Base-by-base conservation (phyloP, 1,140 invertebrate genomes). In the Zaprionus gabonicus region DNA sequence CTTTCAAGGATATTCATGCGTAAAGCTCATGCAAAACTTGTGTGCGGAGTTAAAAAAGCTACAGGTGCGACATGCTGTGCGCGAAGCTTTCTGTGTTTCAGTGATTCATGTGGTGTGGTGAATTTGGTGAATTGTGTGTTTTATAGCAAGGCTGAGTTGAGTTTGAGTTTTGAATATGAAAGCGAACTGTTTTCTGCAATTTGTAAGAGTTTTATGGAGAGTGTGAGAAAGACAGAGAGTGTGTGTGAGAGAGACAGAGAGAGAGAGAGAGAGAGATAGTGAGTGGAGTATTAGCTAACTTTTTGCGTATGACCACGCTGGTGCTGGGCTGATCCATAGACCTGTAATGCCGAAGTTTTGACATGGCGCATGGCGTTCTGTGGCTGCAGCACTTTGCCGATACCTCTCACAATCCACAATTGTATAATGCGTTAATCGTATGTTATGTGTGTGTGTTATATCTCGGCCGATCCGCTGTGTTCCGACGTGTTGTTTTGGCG, bases 291-390 rank as follows among this genome's bases (percentile, higher is more conserved):
- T 23, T 75, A 72, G 81, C 91, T 91, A 92, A 92, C 91, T 92
- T 92, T 83, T 92, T 92, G 78, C 91, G 84, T 85, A 92, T 92
- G 80, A 79, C 80, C 71, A 91, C 80, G 76, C 80, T 78, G 65
- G 76, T 82, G 76, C 78, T 78, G 59, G 88, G 81, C 80, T 92
- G 91, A 91, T 92, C 91, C 87, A 92, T 91, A 70, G 91, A 93
- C 91, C 92, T 92, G 91, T 93, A 93, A 78, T 93, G 92, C 83
- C 92, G 83, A 80, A 92, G 90, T 93, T 93, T 93, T 93, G 92
- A 85, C 92, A 93, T 93, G 85, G 78, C 87, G 86, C 92, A 93
- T 93, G 85, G 83, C 80, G 81, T 87, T 83, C 64, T 76, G 72
- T 70, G 62, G 71, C 80, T 77, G 83, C 82, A 76, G 71, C 65